phyloP scores from a whole-genome alignment of 1,140 invertebrate species.

The Leptinotarsa lineolata region DNA sequence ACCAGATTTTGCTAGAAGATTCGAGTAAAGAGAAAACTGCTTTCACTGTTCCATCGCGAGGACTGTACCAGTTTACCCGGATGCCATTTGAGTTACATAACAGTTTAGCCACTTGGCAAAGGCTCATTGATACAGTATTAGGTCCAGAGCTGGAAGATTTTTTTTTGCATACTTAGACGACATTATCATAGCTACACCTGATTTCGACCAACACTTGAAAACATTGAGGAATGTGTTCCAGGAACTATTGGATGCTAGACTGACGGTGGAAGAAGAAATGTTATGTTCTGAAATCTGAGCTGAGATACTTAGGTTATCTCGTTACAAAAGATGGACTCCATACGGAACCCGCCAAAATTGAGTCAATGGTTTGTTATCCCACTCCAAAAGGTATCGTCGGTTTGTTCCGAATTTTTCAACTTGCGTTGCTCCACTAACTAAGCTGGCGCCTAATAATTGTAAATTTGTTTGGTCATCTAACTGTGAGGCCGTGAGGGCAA shows the following conservation, averaged over 20 bases:
- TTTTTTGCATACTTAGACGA: constrained; percentile 13
- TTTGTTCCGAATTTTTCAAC: constrained; percentile 54
- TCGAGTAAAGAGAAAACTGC: constrained; percentile 35
- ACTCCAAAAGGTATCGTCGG: constrained; percentile 48
- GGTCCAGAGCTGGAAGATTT: background rate
- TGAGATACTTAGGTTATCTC: constrained; percentile 6
- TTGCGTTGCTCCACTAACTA: constrained; percentile 50
- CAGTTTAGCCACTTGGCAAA: constrained; percentile 49
- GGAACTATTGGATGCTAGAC: background rate
- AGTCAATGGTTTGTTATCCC: constrained; percentile 51
- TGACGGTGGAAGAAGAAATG: constrained; percentile 6
- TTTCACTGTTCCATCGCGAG: background rate
- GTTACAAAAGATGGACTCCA: background rate
- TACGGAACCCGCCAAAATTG: background rate
- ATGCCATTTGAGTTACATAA: constrained; percentile 53
- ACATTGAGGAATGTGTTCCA: background rate
- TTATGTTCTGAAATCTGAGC: background rate
- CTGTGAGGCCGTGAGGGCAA: background rate
- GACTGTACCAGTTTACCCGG: constrained; percentile 16
- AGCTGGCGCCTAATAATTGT: constrained; percentile 41
- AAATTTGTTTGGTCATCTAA: constrained; percentile 29
- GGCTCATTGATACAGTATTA: background rate
- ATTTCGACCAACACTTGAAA: background rate
- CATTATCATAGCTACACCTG: background rate
- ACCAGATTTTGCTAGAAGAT: constrained; percentile 49